Conservation (phyloP, 2,888 invertebrate genomes). For the Coelinius sp. region DNA sequence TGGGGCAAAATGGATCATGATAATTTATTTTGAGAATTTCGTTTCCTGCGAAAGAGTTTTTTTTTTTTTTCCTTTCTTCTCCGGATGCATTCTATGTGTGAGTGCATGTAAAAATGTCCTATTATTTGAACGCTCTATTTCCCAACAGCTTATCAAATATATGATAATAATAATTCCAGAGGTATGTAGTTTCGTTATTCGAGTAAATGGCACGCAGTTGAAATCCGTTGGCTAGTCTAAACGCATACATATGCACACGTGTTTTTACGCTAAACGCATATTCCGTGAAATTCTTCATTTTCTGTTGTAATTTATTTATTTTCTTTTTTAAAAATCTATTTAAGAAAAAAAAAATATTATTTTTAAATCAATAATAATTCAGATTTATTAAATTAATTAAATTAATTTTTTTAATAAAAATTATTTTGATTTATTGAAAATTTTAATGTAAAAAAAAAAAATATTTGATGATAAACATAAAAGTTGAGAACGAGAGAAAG, state of each 20-base stretch:
- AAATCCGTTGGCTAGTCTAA: constrained; percentile 47
- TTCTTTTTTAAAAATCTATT: neutral
- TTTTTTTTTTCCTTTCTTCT: no score
- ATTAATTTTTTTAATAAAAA: no score
- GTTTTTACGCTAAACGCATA: neutral
- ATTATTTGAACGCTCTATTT: constrained; percentile 68
- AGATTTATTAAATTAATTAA: no score
- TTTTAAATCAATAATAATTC: no score
- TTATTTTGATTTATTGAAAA: no score
- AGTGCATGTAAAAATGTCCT: constrained; percentile 35
- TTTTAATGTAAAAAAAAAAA: no score
- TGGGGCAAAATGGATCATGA: no score
- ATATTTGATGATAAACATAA: neutral
- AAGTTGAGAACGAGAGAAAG: neutral
- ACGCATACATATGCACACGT: neutral
- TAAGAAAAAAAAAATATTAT: no score
- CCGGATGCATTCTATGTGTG: constrained; percentile 38
- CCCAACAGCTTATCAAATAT: constrained; percentile 65
- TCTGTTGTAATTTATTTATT: neutral
- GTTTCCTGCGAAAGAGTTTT: no score
- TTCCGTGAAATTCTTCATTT: constrained; percentile 11
- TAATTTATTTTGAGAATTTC: no score
- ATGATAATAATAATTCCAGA: constrained; percentile 32
- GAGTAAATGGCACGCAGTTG: constrained; percentile 58
- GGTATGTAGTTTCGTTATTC: constrained; percentile 61